phyloP scores from a whole-genome alignment of 1,140 invertebrate genomes.

The Nasonia longicornis region DNA sequence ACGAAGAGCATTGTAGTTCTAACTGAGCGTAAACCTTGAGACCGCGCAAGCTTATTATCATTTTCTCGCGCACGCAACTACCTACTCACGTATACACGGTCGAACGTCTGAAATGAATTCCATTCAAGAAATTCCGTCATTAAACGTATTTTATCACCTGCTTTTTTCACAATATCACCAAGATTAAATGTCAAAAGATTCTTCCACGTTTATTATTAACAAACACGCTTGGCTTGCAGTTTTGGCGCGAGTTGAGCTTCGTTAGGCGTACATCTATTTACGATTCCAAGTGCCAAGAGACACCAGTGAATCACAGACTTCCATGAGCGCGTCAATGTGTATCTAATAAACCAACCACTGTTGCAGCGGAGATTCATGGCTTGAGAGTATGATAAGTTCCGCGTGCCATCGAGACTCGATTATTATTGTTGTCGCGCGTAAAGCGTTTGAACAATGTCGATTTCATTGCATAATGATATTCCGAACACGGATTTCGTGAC shows the following conservation, averaged over 20 bases:
- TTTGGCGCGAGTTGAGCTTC: not conserved
- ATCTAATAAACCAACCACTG: no score
- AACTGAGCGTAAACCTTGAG: not conserved
- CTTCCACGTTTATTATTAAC: not conserved
- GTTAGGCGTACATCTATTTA: constrained; percentile 3
- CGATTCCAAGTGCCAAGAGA: not conserved
- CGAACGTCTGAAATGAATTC: not conserved
- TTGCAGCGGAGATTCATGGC: not conserved
- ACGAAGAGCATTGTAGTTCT: not conserved
- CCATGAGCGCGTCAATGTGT: not conserved
- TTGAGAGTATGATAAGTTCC: not conserved
- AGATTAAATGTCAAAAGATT: not conserved
- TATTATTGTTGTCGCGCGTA: not conserved
- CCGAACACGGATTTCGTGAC: no score
- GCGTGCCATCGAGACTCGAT: not conserved
- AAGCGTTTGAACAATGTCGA: no score
- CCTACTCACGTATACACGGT: not conserved
- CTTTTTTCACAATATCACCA: no score
- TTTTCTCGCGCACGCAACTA: not conserved
- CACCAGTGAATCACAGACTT: constrained; percentile 7
- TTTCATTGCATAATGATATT: no score
- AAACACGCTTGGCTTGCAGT: no score
- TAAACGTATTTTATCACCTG: not conserved
- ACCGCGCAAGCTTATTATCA: not conserved
- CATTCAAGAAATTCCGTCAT: not conserved